phyloP scores from a whole-genome alignment of 2,888 invertebrate species.

The Omphaloscelis lunosa region DNA sequence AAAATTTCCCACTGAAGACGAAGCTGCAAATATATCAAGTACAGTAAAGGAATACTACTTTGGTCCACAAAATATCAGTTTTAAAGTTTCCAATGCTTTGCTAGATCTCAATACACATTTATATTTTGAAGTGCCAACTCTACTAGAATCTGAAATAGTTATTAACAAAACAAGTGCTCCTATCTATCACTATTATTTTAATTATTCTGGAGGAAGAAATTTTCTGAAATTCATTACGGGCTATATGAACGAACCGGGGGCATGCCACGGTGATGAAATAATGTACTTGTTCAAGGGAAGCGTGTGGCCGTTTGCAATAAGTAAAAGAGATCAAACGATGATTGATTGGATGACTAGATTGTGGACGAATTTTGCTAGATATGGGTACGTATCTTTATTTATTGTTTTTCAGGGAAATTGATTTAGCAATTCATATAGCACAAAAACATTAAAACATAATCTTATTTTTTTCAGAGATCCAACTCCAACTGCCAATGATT shows the following conservation, averaged over 20 bases:
- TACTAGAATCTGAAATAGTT: constrained; percentile 74
- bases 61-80: constrained; percentile 80
- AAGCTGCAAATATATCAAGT: constrained; percentile 67
- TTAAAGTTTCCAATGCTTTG: constrained; percentile 76
- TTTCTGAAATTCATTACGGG: constrained; percentile 72
- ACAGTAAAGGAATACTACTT: constrained; percentile 83
- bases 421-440: not conserved
- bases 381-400: constrained; percentile 71
- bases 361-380: constrained; percentile 83
- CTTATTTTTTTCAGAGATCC: constrained; percentile 49
- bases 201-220: constrained; percentile 78
- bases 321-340: constrained; percentile 69
- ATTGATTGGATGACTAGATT: constrained; percentile 77
- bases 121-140: constrained; percentile 77
- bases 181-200: constrained; percentile 78
- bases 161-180: constrained; percentile 66
- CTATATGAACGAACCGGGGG: constrained; percentile 69
- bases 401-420: not conserved
- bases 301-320: constrained; percentile 72
- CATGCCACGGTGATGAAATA: constrained; percentile 79
- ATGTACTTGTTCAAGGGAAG: constrained; percentile 76
- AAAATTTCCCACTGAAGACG: constrained; percentile 71
- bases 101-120: constrained; percentile 74
- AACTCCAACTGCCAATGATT: constrained; percentile 35
- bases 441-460: not conserved